Percentiles rank a stretch among this genome's conserved stretches.
phyloP scores from a whole-genome alignment of 2,797 vertebrate genomes.

The Acestrorhynchus altus region DNA sequence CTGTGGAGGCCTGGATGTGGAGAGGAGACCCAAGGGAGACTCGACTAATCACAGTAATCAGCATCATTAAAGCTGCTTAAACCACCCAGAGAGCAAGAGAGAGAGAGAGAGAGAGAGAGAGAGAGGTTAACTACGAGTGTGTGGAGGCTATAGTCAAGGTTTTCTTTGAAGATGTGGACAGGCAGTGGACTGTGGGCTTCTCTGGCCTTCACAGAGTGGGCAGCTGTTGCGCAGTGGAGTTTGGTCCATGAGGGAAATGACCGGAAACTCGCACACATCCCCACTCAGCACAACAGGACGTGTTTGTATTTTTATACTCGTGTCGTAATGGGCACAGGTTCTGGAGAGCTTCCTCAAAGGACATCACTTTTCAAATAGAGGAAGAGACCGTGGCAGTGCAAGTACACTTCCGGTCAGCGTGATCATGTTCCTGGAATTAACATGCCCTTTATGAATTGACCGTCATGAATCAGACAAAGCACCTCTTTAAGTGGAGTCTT shows the following conservation, averaged over 20 bases:
- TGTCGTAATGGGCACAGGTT: conserved; percentile 22
- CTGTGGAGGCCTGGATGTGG: conserved; percentile 61
- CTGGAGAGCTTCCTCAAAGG: background rate
- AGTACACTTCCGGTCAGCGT: conserved; percentile 53
- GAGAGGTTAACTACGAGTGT: background rate
- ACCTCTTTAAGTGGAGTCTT: too few relatives aligned
- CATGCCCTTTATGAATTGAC: background rate
- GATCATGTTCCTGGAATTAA: background rate
- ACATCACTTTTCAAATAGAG: background rate
- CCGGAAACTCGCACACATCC: conserved; percentile 41
- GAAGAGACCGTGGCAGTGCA: background rate
- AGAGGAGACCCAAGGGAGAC: conserved; percentile 56
- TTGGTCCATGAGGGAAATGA: conserved; percentile 24
- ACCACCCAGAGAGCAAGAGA: conserved; percentile 57
- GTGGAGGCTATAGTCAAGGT: background rate
- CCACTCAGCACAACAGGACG: conserved; percentile 49
- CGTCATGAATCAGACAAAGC: background rate
- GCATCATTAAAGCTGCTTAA: conserved; percentile 56
- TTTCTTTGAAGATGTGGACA: conserved; percentile 47
- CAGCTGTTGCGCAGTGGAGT: conserved; percentile 41
- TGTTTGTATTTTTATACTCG: conserved; percentile 36
- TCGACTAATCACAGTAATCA: conserved; percentile 59
- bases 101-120: conserved; percentile 32
- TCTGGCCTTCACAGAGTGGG: background rate
- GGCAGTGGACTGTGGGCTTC: conserved; percentile 18